phyloP scores from a whole-genome alignment of 1,140 invertebrate species.

The Meteorus sp. region DNA sequence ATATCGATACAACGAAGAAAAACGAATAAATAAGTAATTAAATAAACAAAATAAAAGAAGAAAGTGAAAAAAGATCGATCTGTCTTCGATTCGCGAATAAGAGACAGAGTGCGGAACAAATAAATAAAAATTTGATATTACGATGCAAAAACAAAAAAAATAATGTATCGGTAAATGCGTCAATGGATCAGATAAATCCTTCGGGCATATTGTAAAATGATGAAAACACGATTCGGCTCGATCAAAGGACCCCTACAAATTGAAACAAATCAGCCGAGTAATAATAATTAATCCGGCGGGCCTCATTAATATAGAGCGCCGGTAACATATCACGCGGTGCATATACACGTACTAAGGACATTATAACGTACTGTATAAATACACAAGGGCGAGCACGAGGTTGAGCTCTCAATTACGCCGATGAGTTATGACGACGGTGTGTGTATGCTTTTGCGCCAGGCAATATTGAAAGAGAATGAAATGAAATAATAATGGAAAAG shows the following conservation, averaged over 20 bases:
- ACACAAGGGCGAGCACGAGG: slow-evolving; percentile 25
- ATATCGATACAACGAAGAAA: slow-evolving; percentile 2
- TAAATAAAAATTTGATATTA: slow-evolving; percentile 1
- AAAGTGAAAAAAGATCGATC: not conserved
- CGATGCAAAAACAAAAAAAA: not conserved
- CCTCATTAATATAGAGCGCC: slow-evolving; percentile 46
- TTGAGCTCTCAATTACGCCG: slow-evolving; percentile 58
- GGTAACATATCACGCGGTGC: slow-evolving; percentile 30
- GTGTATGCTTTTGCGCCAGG: slow-evolving; percentile 8
- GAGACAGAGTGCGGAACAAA: not conserved
- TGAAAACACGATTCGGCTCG: slow-evolving; percentile 44
- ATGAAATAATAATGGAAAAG: slow-evolving; percentile 4
- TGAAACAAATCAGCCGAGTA: slow-evolving; percentile 55
- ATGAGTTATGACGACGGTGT: slow-evolving; percentile 47
- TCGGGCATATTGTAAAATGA: slow-evolving; percentile 32
- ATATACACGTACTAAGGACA: no score
- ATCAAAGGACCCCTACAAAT: slow-evolving; percentile 46
- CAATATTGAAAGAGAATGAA: slow-evolving; percentile 23
- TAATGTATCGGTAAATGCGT: not conserved
- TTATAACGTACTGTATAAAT: slow-evolving; percentile 13
- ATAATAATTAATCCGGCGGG: slow-evolving; percentile 56
- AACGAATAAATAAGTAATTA: slow-evolving; percentile 3
- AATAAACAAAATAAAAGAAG: not conserved
- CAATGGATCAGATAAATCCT: not conserved
- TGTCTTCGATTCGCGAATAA: no score